Evolutionary conservation across 2,888 invertebrate species (phyloP).

Genomic region (Theretra japonica): DNA sequence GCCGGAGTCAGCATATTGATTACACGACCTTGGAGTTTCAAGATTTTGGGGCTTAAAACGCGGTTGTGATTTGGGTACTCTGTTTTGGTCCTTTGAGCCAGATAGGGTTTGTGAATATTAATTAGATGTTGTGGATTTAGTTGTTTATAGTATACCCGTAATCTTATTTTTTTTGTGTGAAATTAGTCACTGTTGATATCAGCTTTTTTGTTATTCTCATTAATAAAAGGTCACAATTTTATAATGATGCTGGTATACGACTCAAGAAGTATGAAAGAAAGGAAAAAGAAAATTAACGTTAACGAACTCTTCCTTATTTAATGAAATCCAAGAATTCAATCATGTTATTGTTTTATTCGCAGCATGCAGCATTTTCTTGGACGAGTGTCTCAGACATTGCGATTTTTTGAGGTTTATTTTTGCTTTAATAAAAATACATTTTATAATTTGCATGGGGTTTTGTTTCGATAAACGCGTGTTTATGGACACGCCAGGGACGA

Average conservation of each 20-base stretch:
- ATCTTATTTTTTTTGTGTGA: too few species aligned
- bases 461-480: slow-evolving; percentile 2
- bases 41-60: not conserved
- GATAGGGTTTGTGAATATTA: not conserved
- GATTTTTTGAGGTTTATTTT: not conserved
- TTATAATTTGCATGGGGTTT: not conserved
- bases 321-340: too few species aligned
- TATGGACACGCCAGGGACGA: slow-evolving; percentile 23
- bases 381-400: not conserved
- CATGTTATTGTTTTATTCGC: too few species aligned
- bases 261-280: too few species aligned
- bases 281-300: too few species aligned
- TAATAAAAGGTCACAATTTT: too few species aligned
- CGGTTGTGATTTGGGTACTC: not conserved
- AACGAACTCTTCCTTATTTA: too few species aligned
- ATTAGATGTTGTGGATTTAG: not conserved
- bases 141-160: too few species aligned
- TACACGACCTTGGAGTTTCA: slow-evolving; percentile 21
- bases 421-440: slow-evolving; percentile 3
- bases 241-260: too few species aligned
- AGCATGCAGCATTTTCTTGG: too few species aligned
- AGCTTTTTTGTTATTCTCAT: too few species aligned
- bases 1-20: slow-evolving; percentile 12
- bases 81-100: not conserved
- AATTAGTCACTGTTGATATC: too few species aligned